Evolutionary conservation across 2,888 invertebrate species (phyloP).

Genomic region (Pasiphila rectangulata): DNA sequence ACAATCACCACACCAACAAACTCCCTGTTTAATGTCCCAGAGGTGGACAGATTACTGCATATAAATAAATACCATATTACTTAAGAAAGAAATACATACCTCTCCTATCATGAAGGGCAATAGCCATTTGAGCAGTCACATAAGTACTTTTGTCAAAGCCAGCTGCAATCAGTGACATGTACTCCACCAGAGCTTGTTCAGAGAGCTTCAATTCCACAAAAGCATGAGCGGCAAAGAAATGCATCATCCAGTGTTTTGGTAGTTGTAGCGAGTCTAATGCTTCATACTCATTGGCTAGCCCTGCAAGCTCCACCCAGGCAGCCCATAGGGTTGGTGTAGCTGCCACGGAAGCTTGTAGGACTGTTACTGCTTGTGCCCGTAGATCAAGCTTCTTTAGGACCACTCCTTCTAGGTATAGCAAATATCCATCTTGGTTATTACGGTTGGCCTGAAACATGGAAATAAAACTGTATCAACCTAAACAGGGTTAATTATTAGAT

Average conservation of each 20-base stretch:
- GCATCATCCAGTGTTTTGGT: conserved; percentile 96
- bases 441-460: conserved; percentile 78
- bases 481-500: no score
- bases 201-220: conserved; percentile 94
- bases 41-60: no score
- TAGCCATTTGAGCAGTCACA: conserved; percentile 94
- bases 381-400: conserved; percentile 93
- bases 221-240: conserved; percentile 94
- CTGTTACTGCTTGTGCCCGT: conserved; percentile 86
- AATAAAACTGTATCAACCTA: no score
- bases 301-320: conserved; percentile 95
- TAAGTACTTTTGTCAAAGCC: conserved; percentile 95
- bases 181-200: conserved; percentile 93
- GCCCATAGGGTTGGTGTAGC: conserved; percentile 95
- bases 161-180: conserved; percentile 85
- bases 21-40: no score
- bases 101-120: conserved; percentile 95
- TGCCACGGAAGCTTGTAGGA: conserved; percentile 89
- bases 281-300: conserved; percentile 90
- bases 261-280: conserved; percentile 83
- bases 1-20: no score
- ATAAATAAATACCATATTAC: not conserved
- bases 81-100: conserved; percentile 71
- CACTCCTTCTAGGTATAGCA: conserved; percentile 93
- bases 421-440: conserved; percentile 91